Percentiles rank a stretch among this genome's conserved stretches.
phyloP scores from a whole-genome alignment of 2,113 vertebrate species.

The Malurus melanocephalus region DNA sequence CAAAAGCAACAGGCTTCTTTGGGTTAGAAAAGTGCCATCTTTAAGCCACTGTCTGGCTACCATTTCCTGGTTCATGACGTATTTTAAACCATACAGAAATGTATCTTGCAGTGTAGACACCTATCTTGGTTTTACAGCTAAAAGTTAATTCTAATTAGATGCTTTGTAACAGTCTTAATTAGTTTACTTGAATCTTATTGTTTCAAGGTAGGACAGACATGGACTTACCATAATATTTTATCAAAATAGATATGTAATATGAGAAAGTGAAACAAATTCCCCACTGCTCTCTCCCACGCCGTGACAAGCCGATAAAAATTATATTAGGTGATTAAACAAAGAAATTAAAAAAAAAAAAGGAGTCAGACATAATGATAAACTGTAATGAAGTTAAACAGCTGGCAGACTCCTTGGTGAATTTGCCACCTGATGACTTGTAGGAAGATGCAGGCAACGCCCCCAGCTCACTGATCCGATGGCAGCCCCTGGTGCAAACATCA shows the following conservation, averaged over 20 bases:
- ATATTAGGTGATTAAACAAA: slow-evolving; percentile 68
- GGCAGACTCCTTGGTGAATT: slow-evolving; percentile 63
- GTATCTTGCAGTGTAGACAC: not conserved
- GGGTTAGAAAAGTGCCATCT: slow-evolving; percentile 43
- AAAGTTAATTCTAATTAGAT: slow-evolving; percentile 67
- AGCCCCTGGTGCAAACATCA: slow-evolving; percentile 18
- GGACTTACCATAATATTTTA: slow-evolving; percentile 69
- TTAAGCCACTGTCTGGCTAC: not conserved
- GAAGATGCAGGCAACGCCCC: slow-evolving; percentile 37
- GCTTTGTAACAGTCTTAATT: slow-evolving; percentile 65
- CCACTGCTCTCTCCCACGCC: slow-evolving; percentile 28
- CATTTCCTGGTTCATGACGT: not conserved
- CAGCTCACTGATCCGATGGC: slow-evolving; percentile 32
- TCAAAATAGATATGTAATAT: slow-evolving; percentile 30
- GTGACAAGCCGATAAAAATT: slow-evolving; percentile 71
- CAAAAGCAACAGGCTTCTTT: slow-evolving; percentile 9
- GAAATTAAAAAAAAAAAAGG: slow-evolving; percentile 46
- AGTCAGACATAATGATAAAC: slow-evolving; percentile 70
- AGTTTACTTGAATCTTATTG: slow-evolving; percentile 62
- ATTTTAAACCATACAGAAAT: slow-evolving; percentile 8
- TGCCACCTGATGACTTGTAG: slow-evolving; percentile 67
- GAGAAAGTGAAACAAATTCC: slow-evolving; percentile 55
- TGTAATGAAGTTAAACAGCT: slow-evolving; percentile 68
- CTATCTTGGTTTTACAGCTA: slow-evolving; percentile 25
- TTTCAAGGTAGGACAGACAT: slow-evolving; percentile 56